phyloP scores from a whole-genome alignment of 2,797 vertebrate genomes.

The Natrix natrix region DNA sequence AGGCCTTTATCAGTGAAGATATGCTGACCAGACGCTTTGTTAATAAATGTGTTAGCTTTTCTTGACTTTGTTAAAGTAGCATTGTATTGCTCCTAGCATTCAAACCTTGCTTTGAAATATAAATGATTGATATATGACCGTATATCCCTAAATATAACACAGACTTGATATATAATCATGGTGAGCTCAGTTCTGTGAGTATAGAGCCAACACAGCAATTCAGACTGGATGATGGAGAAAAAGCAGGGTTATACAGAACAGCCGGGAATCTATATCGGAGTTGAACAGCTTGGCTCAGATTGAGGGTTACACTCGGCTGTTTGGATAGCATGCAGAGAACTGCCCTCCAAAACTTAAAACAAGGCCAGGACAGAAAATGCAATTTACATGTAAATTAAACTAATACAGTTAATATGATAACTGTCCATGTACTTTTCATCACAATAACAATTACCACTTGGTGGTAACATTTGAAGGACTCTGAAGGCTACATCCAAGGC shows the following conservation, averaged over 20 bases:
- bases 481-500: background rate
- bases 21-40: conserved; percentile 43
- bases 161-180: background rate
- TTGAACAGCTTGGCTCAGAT: background rate
- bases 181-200: background rate
- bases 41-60: conserved; percentile 38
- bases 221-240: background rate
- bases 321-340: background rate
- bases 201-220: background rate
- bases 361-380: background rate
- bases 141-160: background rate
- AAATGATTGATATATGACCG: background rate
- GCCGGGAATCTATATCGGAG: background rate
- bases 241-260: background rate
- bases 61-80: background rate
- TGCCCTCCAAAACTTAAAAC: background rate
- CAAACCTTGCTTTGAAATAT: conserved; percentile 8
- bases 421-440: background rate
- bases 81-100: background rate
- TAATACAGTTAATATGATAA: background rate
- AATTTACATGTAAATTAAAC: background rate
- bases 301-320: background rate
- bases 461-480: background rate
- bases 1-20: conserved; percentile 50
- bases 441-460: background rate